A percentile compares a stretch with the other conserved stretches of the same genome.
Conservation (phyloP, 1,140 invertebrate genomes). For the Subanguina moxae region DNA sequence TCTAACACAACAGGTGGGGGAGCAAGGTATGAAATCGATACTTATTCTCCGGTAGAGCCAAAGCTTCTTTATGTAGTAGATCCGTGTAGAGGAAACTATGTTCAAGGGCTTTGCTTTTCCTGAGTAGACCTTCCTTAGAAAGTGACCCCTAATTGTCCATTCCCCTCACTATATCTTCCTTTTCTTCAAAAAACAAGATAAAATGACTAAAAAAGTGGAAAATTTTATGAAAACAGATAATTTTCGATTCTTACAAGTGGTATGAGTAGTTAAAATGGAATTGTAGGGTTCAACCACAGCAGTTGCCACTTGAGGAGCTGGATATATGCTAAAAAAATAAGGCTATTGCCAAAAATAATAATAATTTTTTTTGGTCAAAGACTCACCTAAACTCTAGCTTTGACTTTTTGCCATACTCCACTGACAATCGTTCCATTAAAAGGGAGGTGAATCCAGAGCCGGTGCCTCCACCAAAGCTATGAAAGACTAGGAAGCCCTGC, state of each 20-base stretch:
- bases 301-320: slow-evolving; percentile 74
- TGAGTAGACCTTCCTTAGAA: no score
- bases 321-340: slow-evolving; percentile 74
- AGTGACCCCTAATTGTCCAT: no score
- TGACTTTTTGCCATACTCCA: slow-evolving; percentile 82
- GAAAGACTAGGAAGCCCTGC: slow-evolving; percentile 83
- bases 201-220: no score
- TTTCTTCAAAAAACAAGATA: no score
- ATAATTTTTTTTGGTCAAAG: background rate
- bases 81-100: no score
- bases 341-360: background rate
- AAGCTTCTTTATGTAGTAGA: no score
- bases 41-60: no score
- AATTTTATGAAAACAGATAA: no score
- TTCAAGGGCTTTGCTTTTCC: no score
- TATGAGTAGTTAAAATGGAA: slow-evolving; percentile 41
- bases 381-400: slow-evolving; percentile 72
- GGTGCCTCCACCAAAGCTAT: slow-evolving; percentile 84
- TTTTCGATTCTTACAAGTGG: slow-evolving; percentile 38
- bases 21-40: no score
- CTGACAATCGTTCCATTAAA: slow-evolving; percentile 80
- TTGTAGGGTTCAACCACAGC: slow-evolving; percentile 38
- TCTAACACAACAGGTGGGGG: no score
- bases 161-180: no score
- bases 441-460: slow-evolving; percentile 81